phyloP scores from a whole-genome alignment of 35 echinoderm and acorn worm genomes.

The Heliocidaris erythrogramma region DNA sequence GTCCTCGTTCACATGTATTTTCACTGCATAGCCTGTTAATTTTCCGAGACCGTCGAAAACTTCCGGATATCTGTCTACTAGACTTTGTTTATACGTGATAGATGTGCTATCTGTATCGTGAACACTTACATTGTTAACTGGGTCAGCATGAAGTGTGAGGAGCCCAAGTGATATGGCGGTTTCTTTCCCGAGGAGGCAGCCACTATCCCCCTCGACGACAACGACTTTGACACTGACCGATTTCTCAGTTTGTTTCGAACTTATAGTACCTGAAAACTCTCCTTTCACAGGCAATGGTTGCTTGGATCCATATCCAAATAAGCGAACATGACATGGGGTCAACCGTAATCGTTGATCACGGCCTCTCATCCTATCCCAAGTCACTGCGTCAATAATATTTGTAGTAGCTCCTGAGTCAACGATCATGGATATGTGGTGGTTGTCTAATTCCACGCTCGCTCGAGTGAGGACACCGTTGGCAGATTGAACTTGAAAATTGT shows the following conservation, averaged over 20 bases:
- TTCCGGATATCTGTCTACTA: constrained; percentile 33
- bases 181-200: constrained; percentile 20
- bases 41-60: constrained; percentile 64
- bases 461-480: neutral
- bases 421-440: neutral
- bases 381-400: constrained; percentile 26
- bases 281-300: constrained; percentile 3
- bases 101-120: neutral
- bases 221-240: neutral
- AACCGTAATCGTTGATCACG: neutral
- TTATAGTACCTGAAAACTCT: neutral
- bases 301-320: constrained; percentile 46
- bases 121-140: neutral
- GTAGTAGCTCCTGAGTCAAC: constrained; percentile 31
- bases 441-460: neutral
- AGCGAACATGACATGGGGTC: neutral
- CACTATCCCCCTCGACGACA: constrained; percentile 7
- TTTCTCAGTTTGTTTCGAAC: neutral
- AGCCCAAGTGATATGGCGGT: constrained; percentile 21
- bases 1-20: constrained; percentile 53
- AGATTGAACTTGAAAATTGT: neutral
- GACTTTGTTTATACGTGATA: neutral
- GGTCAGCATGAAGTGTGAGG: neutral
- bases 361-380: neutral
- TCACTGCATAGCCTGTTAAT: constrained; percentile 45